Evolutionary conservation across 1,140 invertebrate genomes (phyloP).

Genomic region (Conus betulinus): DNA sequence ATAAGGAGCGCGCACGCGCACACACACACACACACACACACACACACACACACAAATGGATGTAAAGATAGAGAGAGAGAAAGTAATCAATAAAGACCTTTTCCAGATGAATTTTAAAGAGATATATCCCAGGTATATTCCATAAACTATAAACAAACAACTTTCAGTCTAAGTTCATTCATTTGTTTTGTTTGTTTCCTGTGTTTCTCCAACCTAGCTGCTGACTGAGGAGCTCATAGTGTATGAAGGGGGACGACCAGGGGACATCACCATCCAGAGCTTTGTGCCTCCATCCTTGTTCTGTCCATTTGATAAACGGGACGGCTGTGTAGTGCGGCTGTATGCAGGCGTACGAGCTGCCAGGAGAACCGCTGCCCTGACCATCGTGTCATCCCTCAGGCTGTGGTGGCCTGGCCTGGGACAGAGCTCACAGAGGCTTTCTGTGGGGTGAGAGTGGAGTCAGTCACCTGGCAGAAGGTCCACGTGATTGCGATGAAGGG

Average conservation of each 20-base stretch:
- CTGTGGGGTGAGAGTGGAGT: conserved; percentile 43
- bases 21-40: no score
- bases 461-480: conserved; percentile 35
- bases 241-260: conserved; percentile 44
- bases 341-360: conserved; percentile 36
- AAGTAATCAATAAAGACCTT: background rate
- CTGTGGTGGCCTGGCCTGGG: conserved; percentile 45
- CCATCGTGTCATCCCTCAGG: conserved; percentile 51
- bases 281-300: conserved; percentile 53
- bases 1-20: no score
- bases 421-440: conserved; percentile 30
- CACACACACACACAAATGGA: no score
- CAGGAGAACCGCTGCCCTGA: conserved; percentile 53
- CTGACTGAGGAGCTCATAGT: conserved; percentile 44
- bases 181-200: background rate
- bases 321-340: conserved; percentile 46
- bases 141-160: no score
- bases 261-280: conserved; percentile 39
- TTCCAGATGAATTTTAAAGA: background rate
- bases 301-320: conserved; percentile 40
- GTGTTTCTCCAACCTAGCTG: conserved; percentile 35
- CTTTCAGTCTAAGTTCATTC: no score
- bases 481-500: conserved; percentile 45
- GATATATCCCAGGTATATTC: no score
- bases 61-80: no score